phyloP scores from a whole-genome alignment of 1,140 invertebrate species.

The Aporrectodea caliginosa region DNA sequence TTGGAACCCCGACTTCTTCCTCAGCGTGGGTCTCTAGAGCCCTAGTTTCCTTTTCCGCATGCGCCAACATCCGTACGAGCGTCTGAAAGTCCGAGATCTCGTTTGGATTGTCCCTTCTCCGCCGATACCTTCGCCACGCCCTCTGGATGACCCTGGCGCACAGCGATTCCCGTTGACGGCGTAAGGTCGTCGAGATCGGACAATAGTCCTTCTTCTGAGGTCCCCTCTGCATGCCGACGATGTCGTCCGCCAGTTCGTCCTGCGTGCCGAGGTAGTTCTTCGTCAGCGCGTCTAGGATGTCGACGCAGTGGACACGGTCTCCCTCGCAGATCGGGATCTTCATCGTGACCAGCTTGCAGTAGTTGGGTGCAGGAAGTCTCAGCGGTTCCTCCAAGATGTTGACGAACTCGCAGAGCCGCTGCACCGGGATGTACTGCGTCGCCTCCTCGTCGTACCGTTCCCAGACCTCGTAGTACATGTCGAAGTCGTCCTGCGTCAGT shows the following conservation, averaged over 20 bases:
- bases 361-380: slow-evolving; percentile 93
- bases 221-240: slow-evolving; percentile 61
- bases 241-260: slow-evolving; percentile 4
- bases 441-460: slow-evolving; percentile 96
- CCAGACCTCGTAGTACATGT: slow-evolving; percentile 99
- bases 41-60: background rate
- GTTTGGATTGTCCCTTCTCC: background rate
- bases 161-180: slow-evolving; percentile 90
- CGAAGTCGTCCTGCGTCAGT: slow-evolving; percentile 95
- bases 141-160: slow-evolving; percentile 90
- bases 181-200: slow-evolving; percentile 87
- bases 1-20: background rate
- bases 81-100: background rate
- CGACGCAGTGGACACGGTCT: slow-evolving; percentile 93
- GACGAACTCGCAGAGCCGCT: slow-evolving; percentile 63
- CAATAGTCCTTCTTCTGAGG: slow-evolving; percentile 62
- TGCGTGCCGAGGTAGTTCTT: slow-evolving; percentile 91
- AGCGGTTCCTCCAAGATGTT: slow-evolving; percentile 47
- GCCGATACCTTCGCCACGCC: slow-evolving; percentile 66
- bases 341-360: slow-evolving; percentile 97
- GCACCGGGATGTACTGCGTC: slow-evolving; percentile 91
- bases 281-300: slow-evolving; percentile 88
- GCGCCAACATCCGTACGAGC: background rate
- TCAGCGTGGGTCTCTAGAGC: too few species aligned
- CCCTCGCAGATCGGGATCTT: slow-evolving; percentile 96